Evolutionary conservation across 2,113 vertebrate genomes (phyloP), one percentile per base, ranked within the genome.

Genomic region (Brienomyrus longianalis): DNA sequence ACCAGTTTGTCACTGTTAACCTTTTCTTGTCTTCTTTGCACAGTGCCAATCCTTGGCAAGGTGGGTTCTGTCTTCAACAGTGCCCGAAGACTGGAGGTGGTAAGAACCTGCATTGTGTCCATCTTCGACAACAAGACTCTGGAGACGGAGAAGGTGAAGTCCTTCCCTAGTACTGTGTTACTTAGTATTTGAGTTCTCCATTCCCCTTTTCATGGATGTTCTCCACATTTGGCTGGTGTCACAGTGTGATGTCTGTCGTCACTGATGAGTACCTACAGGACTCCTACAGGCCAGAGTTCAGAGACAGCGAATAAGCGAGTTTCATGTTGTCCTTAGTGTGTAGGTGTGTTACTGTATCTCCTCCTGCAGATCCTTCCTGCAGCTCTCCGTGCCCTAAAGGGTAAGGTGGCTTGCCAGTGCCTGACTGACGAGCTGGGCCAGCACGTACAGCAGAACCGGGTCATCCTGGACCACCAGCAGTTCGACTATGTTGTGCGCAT

Each of bases 71-170:
- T 99, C 94, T 99, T 99, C 94, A 99, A 99, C 95, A 99, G 98
- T 89, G 98, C 98, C 90, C 97, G 98, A 83, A 96, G 98, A 92
- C 95, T 99, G 91, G 98, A 99, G 95, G 98, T 99, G 91, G 98
- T 99, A 90, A 96, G 97, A 92, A 98, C 95, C 92, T 99, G 98
- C 94, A 98, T 99, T 93, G 95, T 97, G 0, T 97, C 97, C 92
- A 97, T 99, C 95, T 99, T 99, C 93, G 98, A 99, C 93, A 99
- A 97, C 95, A 99, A 99, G 95, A 97, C 96, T 92, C 94, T 99
- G 95, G 98, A 99, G 94, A 99, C 98, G 11, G 98, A 99, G 92
- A 99, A 99, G 97, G 98, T 99, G 96, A 97, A 93, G 88, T 54
- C 50, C 43, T 6, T n/a, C 27, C 11, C 74, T 88, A 83, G 91